Evolutionary conservation across 1,140 invertebrate genomes (phyloP), one percentile per base, ranked within the genome.

Genomic region (Homalodisca vitripennis): DNA sequence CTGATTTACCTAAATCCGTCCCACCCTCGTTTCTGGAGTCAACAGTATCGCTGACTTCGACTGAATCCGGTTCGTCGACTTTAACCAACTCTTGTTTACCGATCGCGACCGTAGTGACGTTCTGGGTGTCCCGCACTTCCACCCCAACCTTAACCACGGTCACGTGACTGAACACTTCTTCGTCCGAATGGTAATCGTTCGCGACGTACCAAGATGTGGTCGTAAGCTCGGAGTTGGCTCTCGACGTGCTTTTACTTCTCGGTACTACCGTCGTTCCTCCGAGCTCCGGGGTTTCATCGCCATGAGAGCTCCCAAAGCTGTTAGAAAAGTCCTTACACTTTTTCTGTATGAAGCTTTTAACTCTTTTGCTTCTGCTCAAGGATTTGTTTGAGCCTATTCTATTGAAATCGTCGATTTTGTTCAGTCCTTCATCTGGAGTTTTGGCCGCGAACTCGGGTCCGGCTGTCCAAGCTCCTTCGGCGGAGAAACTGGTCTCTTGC

Each of bases 291-390:
- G 24, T 13, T 12, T 67, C 34, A 41, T 41, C 55, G 13, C 55
- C 55, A 60, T 60, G 14, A 3, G 12, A 13, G 48, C 22, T 53
- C n/a, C n/a, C n/a, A 26, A 53, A 68, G 41, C 41, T 68, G 27
- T 68, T 68, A 17, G 72, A 70, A 14, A 81, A 80, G 12, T 79
- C 79, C 71, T 82, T 83, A 72, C 80, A 83, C 51, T 80, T 81
- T 69, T 78, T 79, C 66, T 82, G 75, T 71, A 82, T 60, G 24
- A 60, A 83, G 71, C 75, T 82, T 71, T 81, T 83, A n/a, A 83
- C 79, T 24, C 79, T 77, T 68, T 80, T 80, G 10, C 79, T 77
- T 70, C 79, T 82, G 70, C 80, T 82, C 72, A 81, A 26, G 3
- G 30, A 41, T 41, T 62, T 68, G 22, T 57, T 60, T 24, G 53